Evolutionary conservation across 2,888 invertebrate genomes (phyloP).

Genomic region (Apamea anceps): DNA sequence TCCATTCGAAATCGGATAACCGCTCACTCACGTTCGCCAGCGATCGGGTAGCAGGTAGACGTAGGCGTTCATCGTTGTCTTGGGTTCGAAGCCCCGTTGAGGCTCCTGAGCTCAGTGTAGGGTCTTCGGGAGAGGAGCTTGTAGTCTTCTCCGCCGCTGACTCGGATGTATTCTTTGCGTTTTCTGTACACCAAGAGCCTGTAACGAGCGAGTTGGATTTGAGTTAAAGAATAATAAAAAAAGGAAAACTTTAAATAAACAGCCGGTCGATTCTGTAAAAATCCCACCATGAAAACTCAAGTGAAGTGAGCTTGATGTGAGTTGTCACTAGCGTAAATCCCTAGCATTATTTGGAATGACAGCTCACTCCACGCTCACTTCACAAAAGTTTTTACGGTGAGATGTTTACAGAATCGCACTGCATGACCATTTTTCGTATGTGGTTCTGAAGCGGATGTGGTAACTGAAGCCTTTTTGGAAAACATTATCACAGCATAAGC

Average conservation of each 20-base stretch:
- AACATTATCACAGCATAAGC: no score
- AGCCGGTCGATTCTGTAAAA: no score
- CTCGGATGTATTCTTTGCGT: conserved; percentile 77
- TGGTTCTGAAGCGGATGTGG: no score
- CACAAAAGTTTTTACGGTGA: no score
- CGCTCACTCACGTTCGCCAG: conserved; percentile 34
- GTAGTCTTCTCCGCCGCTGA: conserved; percentile 78
- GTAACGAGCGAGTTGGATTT: conserved; percentile 67
- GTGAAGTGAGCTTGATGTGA: no score
- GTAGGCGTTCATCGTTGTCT: conserved; percentile 78
- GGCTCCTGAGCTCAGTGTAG: conserved; percentile 85
- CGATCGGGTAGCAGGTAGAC: conserved; percentile 60
- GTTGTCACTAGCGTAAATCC: no score
- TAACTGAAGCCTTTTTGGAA: not conserved
- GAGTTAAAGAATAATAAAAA: not conserved
- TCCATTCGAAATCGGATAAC: conserved; percentile 44
- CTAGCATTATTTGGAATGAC: no score
- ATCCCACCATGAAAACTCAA: no score
- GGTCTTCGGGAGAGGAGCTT: conserved; percentile 80
- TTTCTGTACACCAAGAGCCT: conserved; percentile 87
- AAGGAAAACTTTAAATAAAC: not conserved
- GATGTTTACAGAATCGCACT: no score
- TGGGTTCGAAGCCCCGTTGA: conserved; percentile 80
- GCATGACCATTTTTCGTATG: not conserved
- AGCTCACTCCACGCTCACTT: no score